phyloP scores from a whole-genome alignment of 2,113 vertebrate genomes.

The Eulacestoma nigropectus region DNA sequence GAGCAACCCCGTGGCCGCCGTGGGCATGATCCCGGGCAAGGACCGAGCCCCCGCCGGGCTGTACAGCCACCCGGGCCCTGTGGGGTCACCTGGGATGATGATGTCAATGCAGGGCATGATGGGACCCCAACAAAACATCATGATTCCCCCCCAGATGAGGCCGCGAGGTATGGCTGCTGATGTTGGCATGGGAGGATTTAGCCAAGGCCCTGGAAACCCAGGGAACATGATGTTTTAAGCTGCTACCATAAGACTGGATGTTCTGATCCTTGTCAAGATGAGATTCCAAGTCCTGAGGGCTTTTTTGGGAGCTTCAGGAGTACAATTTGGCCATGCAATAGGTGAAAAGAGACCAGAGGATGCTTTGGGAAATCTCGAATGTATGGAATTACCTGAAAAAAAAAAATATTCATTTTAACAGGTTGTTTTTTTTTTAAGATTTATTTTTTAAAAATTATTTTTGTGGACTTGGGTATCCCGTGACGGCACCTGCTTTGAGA shows the following conservation, averaged over 20 bases:
- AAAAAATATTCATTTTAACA: slow-evolving; percentile 78
- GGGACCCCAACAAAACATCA: slow-evolving; percentile 98
- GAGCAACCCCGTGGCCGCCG: slow-evolving; percentile 78
- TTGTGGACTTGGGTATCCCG: slow-evolving; percentile 81
- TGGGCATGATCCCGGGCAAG: slow-evolving; percentile 94
- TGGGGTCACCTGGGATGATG: slow-evolving; percentile 97
- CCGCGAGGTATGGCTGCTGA: slow-evolving; percentile 89
- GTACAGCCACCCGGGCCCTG: slow-evolving; percentile 90
- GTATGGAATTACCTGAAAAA: slow-evolving; percentile 80
- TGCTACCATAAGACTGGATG: slow-evolving; percentile 78
- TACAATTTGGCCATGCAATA: slow-evolving; percentile 77
- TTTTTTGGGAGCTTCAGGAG: slow-evolving; percentile 69
- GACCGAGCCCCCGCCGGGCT: slow-evolving; percentile 83
- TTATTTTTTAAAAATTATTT: slow-evolving; percentile 87
- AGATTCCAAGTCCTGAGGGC: slow-evolving; percentile 77
- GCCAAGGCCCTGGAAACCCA: slow-evolving; percentile 95
- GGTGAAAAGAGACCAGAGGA: slow-evolving; percentile 76
- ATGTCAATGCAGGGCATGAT: slow-evolving; percentile 99
- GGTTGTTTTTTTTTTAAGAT: slow-evolving; percentile 83
- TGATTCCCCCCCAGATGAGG: slow-evolving; percentile 98
- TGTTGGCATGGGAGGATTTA: slow-evolving; percentile 96
- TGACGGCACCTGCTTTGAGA: slow-evolving; percentile 78
- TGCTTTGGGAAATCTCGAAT: slow-evolving; percentile 78
- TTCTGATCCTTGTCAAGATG: slow-evolving; percentile 74
- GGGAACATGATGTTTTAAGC: slow-evolving; percentile 98